Evolutionary conservation across 2,888 invertebrate species (phyloP), one percentile per base, ranked within the genome.

Genomic region (Leptinotarsa rubiginosa): DNA sequence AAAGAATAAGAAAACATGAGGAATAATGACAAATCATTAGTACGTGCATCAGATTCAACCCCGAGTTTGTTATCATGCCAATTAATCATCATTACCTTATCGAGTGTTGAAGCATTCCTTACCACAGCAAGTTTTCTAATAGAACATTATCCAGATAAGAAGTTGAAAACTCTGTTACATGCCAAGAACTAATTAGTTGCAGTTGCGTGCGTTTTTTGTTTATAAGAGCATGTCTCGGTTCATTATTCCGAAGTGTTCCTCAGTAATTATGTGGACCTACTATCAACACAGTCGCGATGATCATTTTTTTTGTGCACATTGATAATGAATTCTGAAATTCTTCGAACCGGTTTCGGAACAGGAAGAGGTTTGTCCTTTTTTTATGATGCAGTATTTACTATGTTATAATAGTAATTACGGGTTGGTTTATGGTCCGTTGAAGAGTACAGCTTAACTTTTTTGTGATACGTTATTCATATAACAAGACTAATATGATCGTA

Each of bases 41-140:
- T 20, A 56, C 22, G n/a, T 62, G 62, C 10, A 62, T 41, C n/a
- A 62, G 2, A 62, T 41, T 15, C n/a, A 62, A 62, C 62, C 62
- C 25, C 16, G 10, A 62, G 62, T 69, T 69, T 73, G 65, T 69
- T 65, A 73, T 31, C 7, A 31, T 31, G 15, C 47, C 65, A 56
- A 73, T 73, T 73, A 73, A 65, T 73, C 73, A 69, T 69, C 67
- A 69, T 69, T 73, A 73, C 54, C 31, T 65, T 73, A 73, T 69
- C 73, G 59, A 73, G 54, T 52, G 71, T 71, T 50, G 72, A 71
- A 54, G 66, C 56, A 15, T 47, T 69, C 47, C 65, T 62, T 56
- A 47, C 65, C 54, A 31, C 69, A 20, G 68, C 65, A 22, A 69
- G 47, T 56, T 73, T 73, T 65, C 64, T 73, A 65, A 65, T 68